These are phyloP conservation scores for Trilocha varians DNA, from an alignment of 2,888 invertebrate species.

Conservation along the genomic window DNA sequence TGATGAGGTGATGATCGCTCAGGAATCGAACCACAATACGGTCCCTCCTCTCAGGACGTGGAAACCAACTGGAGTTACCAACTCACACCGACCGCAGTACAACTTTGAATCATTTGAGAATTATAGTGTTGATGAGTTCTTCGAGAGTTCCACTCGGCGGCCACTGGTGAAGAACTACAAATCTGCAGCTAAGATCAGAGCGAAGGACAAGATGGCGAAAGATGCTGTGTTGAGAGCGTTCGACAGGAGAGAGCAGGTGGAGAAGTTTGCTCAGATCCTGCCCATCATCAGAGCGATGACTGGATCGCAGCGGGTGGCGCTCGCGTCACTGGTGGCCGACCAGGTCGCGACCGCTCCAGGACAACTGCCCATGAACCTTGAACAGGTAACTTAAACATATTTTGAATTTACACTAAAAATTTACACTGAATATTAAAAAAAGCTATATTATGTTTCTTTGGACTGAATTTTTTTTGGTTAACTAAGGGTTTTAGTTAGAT, in stretches of 20 bases:
- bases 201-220: conserved; percentile 64
- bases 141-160: conserved; percentile 31
- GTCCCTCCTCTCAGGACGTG: conserved; percentile 45
- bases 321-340: conserved; percentile 76
- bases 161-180: conserved; percentile 41
- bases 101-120: conserved; percentile 55
- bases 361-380: conserved; percentile 63
- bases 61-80: conserved; percentile 50
- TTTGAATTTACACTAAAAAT: neutral
- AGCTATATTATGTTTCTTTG: too few species aligned
- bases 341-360: conserved; percentile 74
- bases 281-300: conserved; percentile 78
- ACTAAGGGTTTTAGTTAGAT: too few species aligned
- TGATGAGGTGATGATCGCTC: conserved; percentile 60
- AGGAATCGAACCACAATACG: conserved; percentile 56
- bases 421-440: neutral
- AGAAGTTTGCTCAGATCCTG: conserved; percentile 75
- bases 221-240: conserved; percentile 72
- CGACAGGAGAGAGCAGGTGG: conserved; percentile 72
- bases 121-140: conserved; percentile 42
- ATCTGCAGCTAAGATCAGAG: conserved; percentile 32
- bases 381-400: conserved; percentile 71
- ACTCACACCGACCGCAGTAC: conserved; percentile 63
- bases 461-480: too few species aligned
- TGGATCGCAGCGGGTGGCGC: conserved; percentile 73